Base-by-base conservation (phyloP, 2,888 invertebrate genomes). In the Tachina grossa region DNA sequence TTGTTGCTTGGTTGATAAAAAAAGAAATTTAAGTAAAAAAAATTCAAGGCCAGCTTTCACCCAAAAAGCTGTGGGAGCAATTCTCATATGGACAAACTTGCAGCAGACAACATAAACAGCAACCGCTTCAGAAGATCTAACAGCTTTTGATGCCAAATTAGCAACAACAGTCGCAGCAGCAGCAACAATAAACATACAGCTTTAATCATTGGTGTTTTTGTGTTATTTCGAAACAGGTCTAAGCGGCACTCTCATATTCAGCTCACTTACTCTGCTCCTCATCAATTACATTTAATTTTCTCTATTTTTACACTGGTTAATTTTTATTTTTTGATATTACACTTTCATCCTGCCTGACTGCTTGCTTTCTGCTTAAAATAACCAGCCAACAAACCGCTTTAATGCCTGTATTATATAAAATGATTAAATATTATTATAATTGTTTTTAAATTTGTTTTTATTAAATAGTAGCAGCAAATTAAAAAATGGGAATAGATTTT, bases 401-500 rank as follows among this genome's bases (percentile, higher is more conserved):
- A 78, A 84, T 89, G 91, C 91, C 91, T 91, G 91, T 88, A 89
- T 91, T 89, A 89, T 88, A 87, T 88, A 88, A 85, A 84, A 88
- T 85, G 87, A 87, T 89, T 90, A 89, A 91, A 78, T 79, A 84
- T 85, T 87, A 88, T 88, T 88, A 88, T 78, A 86, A 66, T 87
- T 86, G 74, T 59, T 57, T 79, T 51, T 61, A 43, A 55, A 55
- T 22, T 16, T 31, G 31, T 31, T 59, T 69, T 66, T 53, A 77
- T 59, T 69, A 72, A 59, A 71, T 53, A 68, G 76, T 22, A 85
- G 59, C 72, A 84, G 66, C 51, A 77, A 83, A 72, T 51, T 66
- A 83, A 71, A 45, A 80, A 75, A 63, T 22, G 47, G 75, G 14
- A 69, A 31, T 59, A n/a, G 51, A 51, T 10, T 45, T 11, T 19